A percentile compares a stretch with the other conserved stretches of the same genome.
Conservation (phyloP, 2,888 invertebrate species). For the Cotesia congregata region DNA sequence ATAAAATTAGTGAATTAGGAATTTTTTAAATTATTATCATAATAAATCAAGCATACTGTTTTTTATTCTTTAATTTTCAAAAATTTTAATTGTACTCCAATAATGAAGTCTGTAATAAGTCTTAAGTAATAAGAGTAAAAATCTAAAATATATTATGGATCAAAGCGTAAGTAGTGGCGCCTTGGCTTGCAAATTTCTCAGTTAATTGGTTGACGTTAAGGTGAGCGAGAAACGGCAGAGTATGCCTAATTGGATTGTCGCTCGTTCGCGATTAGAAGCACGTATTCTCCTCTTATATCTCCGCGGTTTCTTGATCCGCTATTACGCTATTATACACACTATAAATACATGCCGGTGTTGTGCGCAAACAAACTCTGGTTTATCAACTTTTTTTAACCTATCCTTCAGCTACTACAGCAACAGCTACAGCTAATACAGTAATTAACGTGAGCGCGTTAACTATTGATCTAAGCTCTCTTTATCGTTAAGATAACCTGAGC, state of each 20-base stretch:
- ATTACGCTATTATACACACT: slow-evolving; percentile 10
- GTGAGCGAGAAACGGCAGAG: slow-evolving; percentile 47
- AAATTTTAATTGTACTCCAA: too few species aligned
- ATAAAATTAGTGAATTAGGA: too few species aligned
- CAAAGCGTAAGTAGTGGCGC: slow-evolving; percentile 17
- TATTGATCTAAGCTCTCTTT: slow-evolving; percentile 11
- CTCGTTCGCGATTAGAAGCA: slow-evolving; percentile 49
- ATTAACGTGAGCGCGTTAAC: slow-evolving; percentile 23
- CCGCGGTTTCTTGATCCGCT: slow-evolving; percentile 9
- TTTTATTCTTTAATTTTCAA: too few species aligned
- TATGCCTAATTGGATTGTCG: slow-evolving; percentile 53
- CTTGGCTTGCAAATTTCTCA: slow-evolving; percentile 48
- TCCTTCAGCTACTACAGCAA: background rate
- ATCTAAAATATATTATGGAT: background rate
- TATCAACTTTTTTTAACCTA: slow-evolving; percentile 35
- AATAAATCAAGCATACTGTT: too few species aligned
- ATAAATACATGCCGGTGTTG: background rate
- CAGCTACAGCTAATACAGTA: slow-evolving; percentile 33
- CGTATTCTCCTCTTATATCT: slow-evolving; percentile 35
- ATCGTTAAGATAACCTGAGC: slow-evolving; percentile 2
- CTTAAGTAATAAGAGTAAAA: background rate
- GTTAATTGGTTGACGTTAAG: slow-evolving; percentile 52
- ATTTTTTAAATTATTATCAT: too few species aligned
- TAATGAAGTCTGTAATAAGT: background rate
- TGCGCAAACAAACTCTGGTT: slow-evolving; percentile 22